Evolutionary conservation across 2,888 invertebrate species (phyloP).

Genomic region (Luperina nickerlii): DNA sequence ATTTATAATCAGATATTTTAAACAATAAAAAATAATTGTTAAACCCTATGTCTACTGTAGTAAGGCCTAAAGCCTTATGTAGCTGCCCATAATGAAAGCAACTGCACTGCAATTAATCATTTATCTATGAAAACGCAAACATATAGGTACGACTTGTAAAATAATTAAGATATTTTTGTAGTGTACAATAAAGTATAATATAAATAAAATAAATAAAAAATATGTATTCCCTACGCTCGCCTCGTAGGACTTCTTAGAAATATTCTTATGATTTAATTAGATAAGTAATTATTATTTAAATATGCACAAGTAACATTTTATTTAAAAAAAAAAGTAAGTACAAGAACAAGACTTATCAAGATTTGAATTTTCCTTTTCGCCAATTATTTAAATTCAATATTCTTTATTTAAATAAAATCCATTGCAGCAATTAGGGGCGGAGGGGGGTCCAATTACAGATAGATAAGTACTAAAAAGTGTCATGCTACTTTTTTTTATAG

Average conservation of each 20-base stretch:
- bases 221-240: too few relatives aligned
- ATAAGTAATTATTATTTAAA: background rate
- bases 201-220: too few relatives aligned
- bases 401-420: background rate
- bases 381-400: background rate
- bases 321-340: background rate
- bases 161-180: background rate
- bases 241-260: background rate
- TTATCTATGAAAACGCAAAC: too few relatives aligned
- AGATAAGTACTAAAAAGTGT: slow-evolving; percentile 38
- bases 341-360: background rate
- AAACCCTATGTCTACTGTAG: background rate
- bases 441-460: slow-evolving; percentile 41
- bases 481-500: slow-evolving; percentile 54
- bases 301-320: background rate
- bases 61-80: background rate
- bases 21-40: background rate
- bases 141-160: background rate
- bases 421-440: background rate
- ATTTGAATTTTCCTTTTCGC: background rate
- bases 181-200: too few relatives aligned
- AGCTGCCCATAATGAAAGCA: background rate
- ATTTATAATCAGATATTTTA: background rate
- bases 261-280: background rate
- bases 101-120: background rate